These are phyloP conservation scores for Andrena dorsata DNA, from an alignment of 2,888 invertebrate species.

Conservation along the genomic window DNA sequence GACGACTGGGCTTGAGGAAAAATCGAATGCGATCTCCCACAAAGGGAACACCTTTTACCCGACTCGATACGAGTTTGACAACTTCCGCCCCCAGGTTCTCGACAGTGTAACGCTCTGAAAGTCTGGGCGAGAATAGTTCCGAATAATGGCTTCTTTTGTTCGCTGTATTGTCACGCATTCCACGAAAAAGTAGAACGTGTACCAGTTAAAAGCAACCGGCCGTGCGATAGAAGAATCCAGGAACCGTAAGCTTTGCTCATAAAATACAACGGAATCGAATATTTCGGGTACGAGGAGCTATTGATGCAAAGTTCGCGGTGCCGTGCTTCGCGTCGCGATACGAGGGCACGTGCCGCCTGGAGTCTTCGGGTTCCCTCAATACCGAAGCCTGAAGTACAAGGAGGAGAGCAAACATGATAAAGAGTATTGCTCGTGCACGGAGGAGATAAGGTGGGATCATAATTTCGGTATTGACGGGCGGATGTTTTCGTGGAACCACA, in stretches of 20 bases:
- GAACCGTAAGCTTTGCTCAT: too few species aligned
- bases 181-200: neutral
- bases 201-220: neutral
- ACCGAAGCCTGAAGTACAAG: neutral
- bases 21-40: slow-evolving; percentile 33
- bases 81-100: slow-evolving; percentile 43
- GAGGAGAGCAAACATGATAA: neutral
- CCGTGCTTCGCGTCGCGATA: neutral
- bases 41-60: slow-evolving; percentile 33
- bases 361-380: neutral
- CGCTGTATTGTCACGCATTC: slow-evolving; percentile 2
- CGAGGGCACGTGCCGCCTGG: neutral
- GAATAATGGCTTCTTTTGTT: slow-evolving; percentile 41
- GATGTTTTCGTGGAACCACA: slow-evolving; percentile 13
- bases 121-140: slow-evolving; percentile 9
- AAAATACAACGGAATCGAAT: too few species aligned
- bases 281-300: neutral
- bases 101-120: slow-evolving; percentile 40
- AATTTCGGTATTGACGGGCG: slow-evolving; percentile 8
- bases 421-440: neutral
- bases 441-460: neutral
- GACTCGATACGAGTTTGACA: slow-evolving; percentile 35
- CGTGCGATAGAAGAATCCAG: neutral
- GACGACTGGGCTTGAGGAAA: slow-evolving; percentile 18
- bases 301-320: neutral